Conservation (phyloP, 2,113 vertebrate species). For the Pholis gunnellus region DNA sequence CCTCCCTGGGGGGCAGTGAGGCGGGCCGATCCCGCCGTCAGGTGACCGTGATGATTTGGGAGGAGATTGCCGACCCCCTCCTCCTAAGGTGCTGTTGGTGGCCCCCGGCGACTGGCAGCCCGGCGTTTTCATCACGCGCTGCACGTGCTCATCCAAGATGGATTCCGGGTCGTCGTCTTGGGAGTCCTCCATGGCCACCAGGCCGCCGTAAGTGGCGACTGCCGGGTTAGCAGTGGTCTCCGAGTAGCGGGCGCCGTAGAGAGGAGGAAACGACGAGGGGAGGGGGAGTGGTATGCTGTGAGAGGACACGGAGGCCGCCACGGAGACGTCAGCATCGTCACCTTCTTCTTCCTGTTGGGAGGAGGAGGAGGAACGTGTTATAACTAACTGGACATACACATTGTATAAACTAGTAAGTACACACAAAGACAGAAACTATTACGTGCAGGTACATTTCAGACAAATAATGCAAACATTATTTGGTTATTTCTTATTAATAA, state of each 20-base stretch:
- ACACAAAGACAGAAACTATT: background rate
- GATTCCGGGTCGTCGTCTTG: constrained; percentile 93
- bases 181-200: constrained; percentile 87
- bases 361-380: constrained; percentile 9
- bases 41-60: constrained; percentile 90
- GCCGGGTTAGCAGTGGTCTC: constrained; percentile 84
- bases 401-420: background rate
- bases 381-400: background rate
- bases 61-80: constrained; percentile 87
- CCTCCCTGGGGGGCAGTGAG: constrained; percentile 75
- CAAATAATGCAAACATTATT: background rate
- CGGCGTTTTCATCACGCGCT: constrained; percentile 93
- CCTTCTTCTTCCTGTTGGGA: constrained; percentile 92
- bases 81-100: constrained; percentile 77
- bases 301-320: constrained; percentile 82
- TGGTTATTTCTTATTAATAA: background rate
- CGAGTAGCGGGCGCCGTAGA: constrained; percentile 89
- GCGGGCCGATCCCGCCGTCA: constrained; percentile 81
- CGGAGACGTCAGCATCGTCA: constrained; percentile 89
- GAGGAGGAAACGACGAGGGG: constrained; percentile 82
- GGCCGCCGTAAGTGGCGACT: constrained; percentile 79
- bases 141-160: constrained; percentile 94
- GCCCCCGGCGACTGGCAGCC: constrained; percentile 94
- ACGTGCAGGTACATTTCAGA: background rate
- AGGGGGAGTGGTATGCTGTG: constrained; percentile 87